phyloP scores from a whole-genome alignment of 2,888 invertebrate genomes.

The Seladonia tumulorum region DNA sequence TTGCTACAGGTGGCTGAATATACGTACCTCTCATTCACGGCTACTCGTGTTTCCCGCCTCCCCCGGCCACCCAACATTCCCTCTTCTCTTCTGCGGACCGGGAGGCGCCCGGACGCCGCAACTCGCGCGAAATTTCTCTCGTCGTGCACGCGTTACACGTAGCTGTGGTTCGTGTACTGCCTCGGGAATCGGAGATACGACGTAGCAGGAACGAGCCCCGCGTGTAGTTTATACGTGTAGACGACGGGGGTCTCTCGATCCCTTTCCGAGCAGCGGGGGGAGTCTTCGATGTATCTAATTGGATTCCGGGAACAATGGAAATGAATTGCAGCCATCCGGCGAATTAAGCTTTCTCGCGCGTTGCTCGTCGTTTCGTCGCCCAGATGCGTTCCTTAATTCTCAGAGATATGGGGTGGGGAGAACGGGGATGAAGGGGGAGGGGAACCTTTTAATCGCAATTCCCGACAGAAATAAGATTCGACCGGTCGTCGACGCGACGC shows the following conservation, averaged over 20 bases:
- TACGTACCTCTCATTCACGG: constrained; percentile 48
- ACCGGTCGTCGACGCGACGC: background rate
- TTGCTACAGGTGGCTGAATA: constrained; percentile 65
- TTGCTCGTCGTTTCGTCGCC: background rate
- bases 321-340: background rate
- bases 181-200: constrained; percentile 24
- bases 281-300: constrained; percentile 9
- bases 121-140: constrained; percentile 40
- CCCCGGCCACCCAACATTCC: background rate
- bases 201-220: background rate
- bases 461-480: constrained; percentile 6
- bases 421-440: no score
- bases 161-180: constrained; percentile 28
- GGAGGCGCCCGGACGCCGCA: background rate
- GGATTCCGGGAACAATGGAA: constrained; percentile 1
- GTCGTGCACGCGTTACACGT: constrained; percentile 48
- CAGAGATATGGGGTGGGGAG: background rate
- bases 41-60: constrained; percentile 21
- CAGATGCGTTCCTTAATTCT: background rate
- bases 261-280: background rate
- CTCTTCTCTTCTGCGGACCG: background rate
- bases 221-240: constrained; percentile 5
- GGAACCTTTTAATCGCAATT: background rate
- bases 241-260: background rate
- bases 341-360: background rate